Evolutionary conservation across 1,140 invertebrate species (phyloP).

Genomic region (Eciton burchellii): DNA sequence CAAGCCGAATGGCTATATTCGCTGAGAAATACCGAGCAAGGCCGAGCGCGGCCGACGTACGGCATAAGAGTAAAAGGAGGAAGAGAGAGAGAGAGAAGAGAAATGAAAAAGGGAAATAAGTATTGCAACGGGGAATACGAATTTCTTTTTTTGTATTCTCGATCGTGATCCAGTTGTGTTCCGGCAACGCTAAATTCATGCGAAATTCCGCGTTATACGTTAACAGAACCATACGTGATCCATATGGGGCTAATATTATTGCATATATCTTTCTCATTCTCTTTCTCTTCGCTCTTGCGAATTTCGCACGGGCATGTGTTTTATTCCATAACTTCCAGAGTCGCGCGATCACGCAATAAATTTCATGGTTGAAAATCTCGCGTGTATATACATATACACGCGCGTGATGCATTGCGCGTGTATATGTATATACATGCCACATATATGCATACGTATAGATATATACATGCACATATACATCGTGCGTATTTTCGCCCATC

Average conservation of each 20-base stretch:
- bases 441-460: too few species aligned
- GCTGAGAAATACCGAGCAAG: conserved; percentile 68
- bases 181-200: conserved; percentile 48
- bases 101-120: conserved; percentile 72
- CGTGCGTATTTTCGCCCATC: not conserved
- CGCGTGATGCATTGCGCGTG: conserved; percentile 10
- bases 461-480: too few species aligned
- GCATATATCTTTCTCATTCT: too few species aligned
- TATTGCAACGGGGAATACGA: conserved; percentile 77
- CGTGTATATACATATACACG: conserved; percentile 68
- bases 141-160: conserved; percentile 60
- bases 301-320: conserved; percentile 47
- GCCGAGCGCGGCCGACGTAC: too few species aligned
- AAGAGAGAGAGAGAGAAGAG: too few species aligned
- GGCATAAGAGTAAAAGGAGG: too few species aligned
- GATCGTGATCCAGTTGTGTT: too few species aligned
- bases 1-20: not conserved
- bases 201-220: conserved; percentile 68
- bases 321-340: conserved; percentile 64
- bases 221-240: conserved; percentile 75
- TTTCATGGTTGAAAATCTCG: conserved; percentile 74
- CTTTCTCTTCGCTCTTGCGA: conserved; percentile 4
- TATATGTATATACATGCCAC: conserved; percentile 17
- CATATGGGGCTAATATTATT: conserved; percentile 61
- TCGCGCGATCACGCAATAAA: conserved; percentile 72